Base-by-base conservation (phyloP, 1,140 invertebrate species). In the Formica selysi region DNA sequence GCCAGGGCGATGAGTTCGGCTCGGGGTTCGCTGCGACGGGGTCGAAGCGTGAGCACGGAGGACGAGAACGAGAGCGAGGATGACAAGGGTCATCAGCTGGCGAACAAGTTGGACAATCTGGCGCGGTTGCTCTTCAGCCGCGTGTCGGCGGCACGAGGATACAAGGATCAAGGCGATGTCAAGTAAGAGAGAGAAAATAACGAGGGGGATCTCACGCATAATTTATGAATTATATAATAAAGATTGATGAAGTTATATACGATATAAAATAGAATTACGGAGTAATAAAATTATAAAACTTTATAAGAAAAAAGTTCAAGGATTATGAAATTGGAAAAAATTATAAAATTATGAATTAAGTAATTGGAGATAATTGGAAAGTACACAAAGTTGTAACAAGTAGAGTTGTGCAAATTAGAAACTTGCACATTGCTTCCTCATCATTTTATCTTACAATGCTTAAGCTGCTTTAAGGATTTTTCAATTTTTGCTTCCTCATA, bases 1-100 rank as follows among this genome's bases (percentile, higher is more conserved):
- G 96, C 96, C 29, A 96, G 96, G 61, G 96, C 96, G 5, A 95
- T 97, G 76, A 96, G 96, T 6, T 96, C 96, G 0, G 97, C 97
- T 0, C 96, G 93, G 6, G 91, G 92, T 6, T 88, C 93, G 11
- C 88, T 95, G 4, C 85, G 93, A 26, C 93, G 94, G 32, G 93
- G 93, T 68, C 91, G 94, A 62, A 95, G 95, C 81, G 93, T 93
- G 13, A 95, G 94, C 71, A 94, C 94, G 38, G 94, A 95, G 54
- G 93, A 95, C 19, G 89, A 91, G 8, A 91, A 92, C 10, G 92
- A 93, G 7, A 93, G 92, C 76, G 92, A 93, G 26, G 93, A 94
- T 8, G 93, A 94, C 54, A 94, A 92, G 32, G 90, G 90, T 26
- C 93, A 93, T 48, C 93, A 94, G 64, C 83, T 95, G 48, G 92